phyloP scores from a whole-genome alignment of 2,797 vertebrate genomes.

The Pipistrellus pipistrellus region DNA sequence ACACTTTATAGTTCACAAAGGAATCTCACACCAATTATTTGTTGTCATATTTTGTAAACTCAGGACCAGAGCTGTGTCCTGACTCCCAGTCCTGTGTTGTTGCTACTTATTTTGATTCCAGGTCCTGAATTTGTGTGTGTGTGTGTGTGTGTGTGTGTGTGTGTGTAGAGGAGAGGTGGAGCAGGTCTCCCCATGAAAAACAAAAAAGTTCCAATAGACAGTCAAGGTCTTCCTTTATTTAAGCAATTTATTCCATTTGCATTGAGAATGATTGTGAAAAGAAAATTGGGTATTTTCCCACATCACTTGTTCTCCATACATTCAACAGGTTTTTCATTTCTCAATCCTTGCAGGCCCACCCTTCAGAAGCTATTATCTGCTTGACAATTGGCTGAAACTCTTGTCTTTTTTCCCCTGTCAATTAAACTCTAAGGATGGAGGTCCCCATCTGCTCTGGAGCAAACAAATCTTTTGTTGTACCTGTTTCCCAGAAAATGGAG shows the following conservation, averaged over 20 bases:
- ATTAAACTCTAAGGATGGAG: slow-evolving; percentile 66
- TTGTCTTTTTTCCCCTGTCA: slow-evolving; percentile 70
- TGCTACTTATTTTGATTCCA: not conserved
- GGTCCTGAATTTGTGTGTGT: not conserved
- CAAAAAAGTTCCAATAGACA: slow-evolving; percentile 48
- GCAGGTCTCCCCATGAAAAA: not conserved
- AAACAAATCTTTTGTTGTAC: slow-evolving; percentile 75
- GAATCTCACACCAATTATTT: slow-evolving; percentile 57
- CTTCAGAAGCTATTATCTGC: slow-evolving; percentile 74
- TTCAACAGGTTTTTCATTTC: slow-evolving; percentile 62
- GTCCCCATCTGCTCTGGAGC: slow-evolving; percentile 65
- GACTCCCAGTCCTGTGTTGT: not conserved
- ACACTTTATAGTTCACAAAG: slow-evolving; percentile 51
- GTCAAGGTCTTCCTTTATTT: slow-evolving; percentile 59
- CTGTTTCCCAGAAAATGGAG: slow-evolving; percentile 68
- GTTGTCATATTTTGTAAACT: slow-evolving; percentile 56
- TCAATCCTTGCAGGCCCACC: slow-evolving; percentile 4
- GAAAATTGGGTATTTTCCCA: slow-evolving; percentile 77
- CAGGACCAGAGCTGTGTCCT: not conserved
- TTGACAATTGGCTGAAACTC: slow-evolving; percentile 68
- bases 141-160: not conserved
- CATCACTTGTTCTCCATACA: slow-evolving; percentile 56
- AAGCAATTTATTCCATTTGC: slow-evolving; percentile 63
- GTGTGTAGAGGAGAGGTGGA: no score
- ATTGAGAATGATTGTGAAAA: slow-evolving; percentile 60